These are phyloP conservation scores for Leptosomus discolor DNA, from an alignment of 2,113 vertebrate species.

Conservation along the genomic window DNA sequence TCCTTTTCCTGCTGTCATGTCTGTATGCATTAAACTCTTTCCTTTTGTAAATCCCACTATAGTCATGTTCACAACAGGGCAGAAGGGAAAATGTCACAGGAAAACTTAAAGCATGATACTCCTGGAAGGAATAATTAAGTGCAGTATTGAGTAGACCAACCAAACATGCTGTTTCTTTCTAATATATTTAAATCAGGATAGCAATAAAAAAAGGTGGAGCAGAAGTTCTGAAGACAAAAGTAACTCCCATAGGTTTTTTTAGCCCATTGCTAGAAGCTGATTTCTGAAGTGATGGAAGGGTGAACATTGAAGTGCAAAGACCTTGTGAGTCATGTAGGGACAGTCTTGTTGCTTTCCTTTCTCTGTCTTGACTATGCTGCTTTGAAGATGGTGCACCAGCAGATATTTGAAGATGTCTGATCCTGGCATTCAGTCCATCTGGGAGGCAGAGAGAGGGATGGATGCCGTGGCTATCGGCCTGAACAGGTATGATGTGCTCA, in stretches of 20 bases:
- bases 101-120: background rate
- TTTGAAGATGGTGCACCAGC: background rate
- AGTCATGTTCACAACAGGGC: background rate
- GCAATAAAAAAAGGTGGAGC: background rate
- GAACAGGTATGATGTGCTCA: background rate
- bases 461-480: background rate
- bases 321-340: background rate
- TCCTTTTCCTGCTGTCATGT: background rate
- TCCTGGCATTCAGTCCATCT: background rate
- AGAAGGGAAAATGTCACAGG: background rate
- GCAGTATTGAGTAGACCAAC: background rate
- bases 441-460: background rate
- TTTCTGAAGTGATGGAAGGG: background rate
- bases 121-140: background rate
- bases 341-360: background rate
- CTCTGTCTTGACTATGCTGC: fast-evolving
- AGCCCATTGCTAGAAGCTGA: background rate
- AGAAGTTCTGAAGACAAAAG: background rate
- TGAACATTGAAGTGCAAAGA: background rate
- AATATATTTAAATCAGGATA: background rate
- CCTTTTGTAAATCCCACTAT: background rate
- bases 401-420: background rate
- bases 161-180: background rate
- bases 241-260: background rate
- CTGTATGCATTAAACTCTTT: background rate